Evolutionary conservation across 2,888 invertebrate genomes (phyloP).

Genomic region (Heliconius ismenius): DNA sequence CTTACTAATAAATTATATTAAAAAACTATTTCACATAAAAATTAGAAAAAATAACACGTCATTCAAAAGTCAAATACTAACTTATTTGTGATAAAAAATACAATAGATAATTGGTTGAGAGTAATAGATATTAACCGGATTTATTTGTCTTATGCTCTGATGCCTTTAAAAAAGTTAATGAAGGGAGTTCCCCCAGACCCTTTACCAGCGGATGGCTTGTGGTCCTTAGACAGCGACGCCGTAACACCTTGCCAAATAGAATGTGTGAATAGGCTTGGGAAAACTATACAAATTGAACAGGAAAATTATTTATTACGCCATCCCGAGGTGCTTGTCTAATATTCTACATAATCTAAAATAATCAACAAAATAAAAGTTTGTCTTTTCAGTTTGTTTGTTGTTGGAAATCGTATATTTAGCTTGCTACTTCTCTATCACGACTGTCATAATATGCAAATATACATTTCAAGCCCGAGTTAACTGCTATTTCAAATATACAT

Average conservation of each 20-base stretch:
- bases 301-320: slow-evolving; percentile 65
- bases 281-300: slow-evolving; percentile 65
- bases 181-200: slow-evolving; percentile 53
- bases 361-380: not conserved
- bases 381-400: not conserved
- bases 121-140: not conserved
- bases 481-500: not conserved
- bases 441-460: not conserved
- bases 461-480: not conserved
- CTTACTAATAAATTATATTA: not conserved
- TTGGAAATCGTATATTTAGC: not conserved
- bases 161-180: slow-evolving; percentile 59
- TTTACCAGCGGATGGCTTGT: slow-evolving; percentile 58
- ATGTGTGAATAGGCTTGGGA: slow-evolving; percentile 57
- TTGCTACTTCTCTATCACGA: not conserved
- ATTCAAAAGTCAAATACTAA: not conserved
- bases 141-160: slow-evolving; percentile 41
- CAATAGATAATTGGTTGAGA: not conserved
- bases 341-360: not conserved
- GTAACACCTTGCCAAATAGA: slow-evolving; percentile 59
- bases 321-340: slow-evolving; percentile 59
- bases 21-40: not conserved
- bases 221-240: slow-evolving; percentile 58
- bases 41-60: not conserved
- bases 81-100: not conserved